A percentile compares a stretch with the other conserved stretches of the same genome.
Conservation (phyloP, 1,140 invertebrate species). For the Penaeus indicus region DNA sequence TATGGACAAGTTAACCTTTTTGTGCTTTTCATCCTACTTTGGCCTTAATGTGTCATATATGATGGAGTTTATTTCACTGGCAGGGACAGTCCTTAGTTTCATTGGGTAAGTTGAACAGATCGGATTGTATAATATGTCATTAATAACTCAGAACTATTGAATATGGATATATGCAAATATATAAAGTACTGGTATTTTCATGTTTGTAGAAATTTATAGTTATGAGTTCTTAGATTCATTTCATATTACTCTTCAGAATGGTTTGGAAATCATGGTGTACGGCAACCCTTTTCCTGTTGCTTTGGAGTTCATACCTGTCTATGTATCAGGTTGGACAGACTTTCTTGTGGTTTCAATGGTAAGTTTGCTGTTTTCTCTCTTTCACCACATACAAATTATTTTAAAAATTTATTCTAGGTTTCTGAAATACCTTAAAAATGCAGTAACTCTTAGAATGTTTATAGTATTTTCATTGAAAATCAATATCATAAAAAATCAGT, state of each 20-base stretch:
- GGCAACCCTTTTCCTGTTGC: constrained; percentile 76
- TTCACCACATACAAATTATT: constrained; percentile 69
- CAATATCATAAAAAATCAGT: too few species aligned
- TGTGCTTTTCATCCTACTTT: constrained; percentile 80
- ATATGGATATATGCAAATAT: too few species aligned
- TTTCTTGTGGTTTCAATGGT: constrained; percentile 83
- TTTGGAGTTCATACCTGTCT: constrained; percentile 84
- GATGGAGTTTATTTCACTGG: constrained; percentile 80
- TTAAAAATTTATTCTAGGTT: neutral
- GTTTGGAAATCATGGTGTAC: constrained; percentile 72
- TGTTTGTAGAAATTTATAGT: too few species aligned
- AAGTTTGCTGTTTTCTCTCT: neutral
- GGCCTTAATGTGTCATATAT: constrained; percentile 80
- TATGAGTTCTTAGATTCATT: constrained; percentile 45
- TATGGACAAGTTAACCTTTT: constrained; percentile 78
- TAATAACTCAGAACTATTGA: too few species aligned
- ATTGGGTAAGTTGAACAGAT: constrained; percentile 73
- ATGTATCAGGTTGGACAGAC: constrained; percentile 83
- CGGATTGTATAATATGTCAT: neutral
- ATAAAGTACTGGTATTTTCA: too few species aligned
- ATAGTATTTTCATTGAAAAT: too few species aligned
- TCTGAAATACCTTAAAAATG: too few species aligned
- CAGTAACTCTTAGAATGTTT: too few species aligned
- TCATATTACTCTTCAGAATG: constrained; percentile 74
- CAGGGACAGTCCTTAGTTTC: constrained; percentile 79